Evolutionary conservation across 2,113 vertebrate genomes (phyloP).

Genomic region (Solea senegalensis): DNA sequence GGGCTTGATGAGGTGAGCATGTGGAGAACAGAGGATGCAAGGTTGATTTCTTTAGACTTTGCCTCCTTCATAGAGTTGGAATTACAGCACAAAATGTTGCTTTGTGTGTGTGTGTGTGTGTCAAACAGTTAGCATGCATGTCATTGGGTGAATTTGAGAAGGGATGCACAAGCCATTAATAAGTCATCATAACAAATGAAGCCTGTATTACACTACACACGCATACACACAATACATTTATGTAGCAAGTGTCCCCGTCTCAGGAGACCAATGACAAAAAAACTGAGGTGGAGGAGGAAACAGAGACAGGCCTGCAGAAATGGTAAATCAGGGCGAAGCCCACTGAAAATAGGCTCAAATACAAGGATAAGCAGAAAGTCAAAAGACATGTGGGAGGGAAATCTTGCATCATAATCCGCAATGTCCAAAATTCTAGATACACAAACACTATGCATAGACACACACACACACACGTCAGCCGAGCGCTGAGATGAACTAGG

Average conservation of each 20-base stretch:
- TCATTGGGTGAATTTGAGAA: slow-evolving; percentile 27
- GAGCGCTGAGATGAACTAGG: slow-evolving; percentile 47
- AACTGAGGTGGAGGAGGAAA: neutral
- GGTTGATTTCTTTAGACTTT: too few species aligned
- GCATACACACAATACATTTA: too few species aligned
- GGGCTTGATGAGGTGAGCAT: slow-evolving; percentile 5
- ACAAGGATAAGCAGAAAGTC: slow-evolving; percentile 29
- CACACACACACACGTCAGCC: slow-evolving; percentile 18
- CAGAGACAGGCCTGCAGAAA: slow-evolving; percentile 13
- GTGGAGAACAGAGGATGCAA: neutral
- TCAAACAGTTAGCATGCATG: neutral
- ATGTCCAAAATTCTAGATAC: slow-evolving; percentile 44
- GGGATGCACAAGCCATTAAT: neutral
- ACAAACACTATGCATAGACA: slow-evolving; percentile 28
- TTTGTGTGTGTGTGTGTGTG: neutral
- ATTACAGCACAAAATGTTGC: neutral
- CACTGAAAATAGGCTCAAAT: slow-evolving; percentile 26
- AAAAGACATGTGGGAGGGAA: slow-evolving; percentile 48
- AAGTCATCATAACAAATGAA: slow-evolving; percentile 17
- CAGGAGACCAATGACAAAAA: slow-evolving; percentile 4
- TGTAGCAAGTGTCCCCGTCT: neutral
- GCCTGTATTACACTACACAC: neutral
- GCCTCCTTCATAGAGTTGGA: neutral
- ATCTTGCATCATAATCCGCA: slow-evolving; percentile 48
- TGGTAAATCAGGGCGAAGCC: slow-evolving; percentile 4